Conservation (phyloP, 1,140 invertebrate species). For the Parapsyche elsis region DNA sequence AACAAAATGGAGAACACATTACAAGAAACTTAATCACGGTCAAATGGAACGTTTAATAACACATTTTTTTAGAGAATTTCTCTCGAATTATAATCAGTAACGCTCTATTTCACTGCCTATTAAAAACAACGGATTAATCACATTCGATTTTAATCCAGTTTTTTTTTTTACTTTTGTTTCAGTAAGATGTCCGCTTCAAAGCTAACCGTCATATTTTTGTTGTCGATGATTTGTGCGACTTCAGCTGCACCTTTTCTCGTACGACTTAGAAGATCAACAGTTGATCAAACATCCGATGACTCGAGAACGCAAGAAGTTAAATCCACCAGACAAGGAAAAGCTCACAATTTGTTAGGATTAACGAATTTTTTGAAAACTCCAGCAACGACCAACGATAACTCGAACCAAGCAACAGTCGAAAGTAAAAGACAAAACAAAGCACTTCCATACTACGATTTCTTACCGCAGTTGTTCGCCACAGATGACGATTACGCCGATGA, state of each 20-base stretch:
- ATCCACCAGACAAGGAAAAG: constrained; percentile 25
- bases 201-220: constrained; percentile 32
- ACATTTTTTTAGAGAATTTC: constrained; percentile 16
- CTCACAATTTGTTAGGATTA: background rate
- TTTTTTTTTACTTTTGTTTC: constrained; percentile 49
- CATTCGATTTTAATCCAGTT: constrained; percentile 9
- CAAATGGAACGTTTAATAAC: constrained; percentile 18
- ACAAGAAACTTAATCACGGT: constrained; percentile 15
- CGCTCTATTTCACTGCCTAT: constrained; percentile 8
- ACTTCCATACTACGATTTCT: constrained; percentile 63
- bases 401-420: background rate
- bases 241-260: constrained; percentile 44
- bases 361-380: constrained; percentile 29
- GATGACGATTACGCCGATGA: constrained; percentile 64
- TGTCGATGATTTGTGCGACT: constrained; percentile 42
- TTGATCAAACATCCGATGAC: background rate
- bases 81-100: constrained; percentile 19
- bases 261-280: constrained; percentile 38
- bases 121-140: background rate
- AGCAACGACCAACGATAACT: constrained; percentile 10
- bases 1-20: background rate
- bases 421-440: constrained; percentile 64
- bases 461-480: constrained; percentile 63
- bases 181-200: constrained; percentile 36
- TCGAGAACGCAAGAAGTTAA: background rate